Base-by-base conservation (phyloP, 1,140 invertebrate species). In the Homalodisca vitripennis region DNA sequence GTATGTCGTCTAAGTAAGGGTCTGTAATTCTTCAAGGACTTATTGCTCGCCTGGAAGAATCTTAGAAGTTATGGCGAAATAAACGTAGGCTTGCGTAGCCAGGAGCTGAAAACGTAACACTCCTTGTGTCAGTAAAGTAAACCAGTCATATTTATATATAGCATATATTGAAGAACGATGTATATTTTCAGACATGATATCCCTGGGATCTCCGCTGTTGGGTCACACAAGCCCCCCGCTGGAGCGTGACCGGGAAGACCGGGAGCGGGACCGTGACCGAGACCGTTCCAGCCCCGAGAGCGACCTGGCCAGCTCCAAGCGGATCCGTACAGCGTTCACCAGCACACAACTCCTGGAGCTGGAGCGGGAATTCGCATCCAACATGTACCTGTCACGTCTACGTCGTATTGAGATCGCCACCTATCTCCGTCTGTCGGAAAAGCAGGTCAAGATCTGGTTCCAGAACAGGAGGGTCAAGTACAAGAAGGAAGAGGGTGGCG, bases 361-460 rank as follows among this genome's bases (percentile, higher is more conserved):
- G 80, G 97, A 98, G 85, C 97, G 98, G 83, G 97, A 99, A 86
- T 99, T 99, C 86, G 94, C 98, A 85, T 97, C 94, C 81, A 98
- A 98, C 84, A 95, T 98, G 83, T 98, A 99, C 87, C 89, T 99
- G 79, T 98, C 97, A 76, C 89, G 97, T 82, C 89, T 96, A 85
- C 88, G 97, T 85, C 88, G 97, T 81, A 98, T 99, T 83, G 97
- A 99, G 84, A 97, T 99, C 89, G 96, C 96, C 74, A 95, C 97
- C 81, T 92, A 94, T 74, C 87, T 98, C 70, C 96, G 95, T 83
- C 86, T 98, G 73, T 98, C 95, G 75, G 96, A 98, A 83, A 86
- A 96, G 80, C 96, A 98, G 84, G 55, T 60, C 12, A 32, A 98
- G 88, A 98, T 98, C 79, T 98, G 96, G 96, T 98, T 98, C 84